Base-by-base conservation (phyloP, 2,113 vertebrate genomes). In the Vidua macroura region DNA sequence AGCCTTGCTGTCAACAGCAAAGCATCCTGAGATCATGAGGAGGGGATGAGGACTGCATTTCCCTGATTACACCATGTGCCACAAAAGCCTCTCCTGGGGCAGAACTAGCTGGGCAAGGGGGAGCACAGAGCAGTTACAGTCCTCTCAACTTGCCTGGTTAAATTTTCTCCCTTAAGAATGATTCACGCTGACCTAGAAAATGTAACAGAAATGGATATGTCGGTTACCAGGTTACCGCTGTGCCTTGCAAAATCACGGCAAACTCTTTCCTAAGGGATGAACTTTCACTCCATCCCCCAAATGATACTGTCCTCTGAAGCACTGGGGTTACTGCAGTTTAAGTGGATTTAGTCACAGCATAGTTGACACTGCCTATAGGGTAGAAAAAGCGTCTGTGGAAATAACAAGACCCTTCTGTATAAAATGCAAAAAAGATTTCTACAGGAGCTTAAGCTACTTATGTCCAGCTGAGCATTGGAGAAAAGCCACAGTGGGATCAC, bases 181-280 rank as follows among this genome's bases (percentile, higher is more conserved):
- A 93, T 68, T 88, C 91, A 53, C 1, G 18, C 86, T 97, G 95
- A 95, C 92, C 94, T 96, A 95, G 92, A 95, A 96, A 97, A 89
- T 69, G 66, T 68, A 86, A 74, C 49, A 76, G 77, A 83, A 93
- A 92, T 72, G 76, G 86, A 7, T 91, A 95, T 91, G 83, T 95
- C 41, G 67, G 94, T 96, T 95, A 93, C 83, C 89, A 93, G 92
- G 94, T 93, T 93, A 95, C 80, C 89, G 89, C 92, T 85, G 92
- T 51, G 74, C 77, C 89, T 92, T 89, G 86, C 44, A 89, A 92
- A 96, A 95, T 52, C 83, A 44, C 2, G 33, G 62, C n/a, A 56
- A 93, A 64, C 73, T 81, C 83, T 59, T 90, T 93, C 94, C 86
- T 74, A 78, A 81, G 92, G 86, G 86, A 90, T 90, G 88, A 93